These are phyloP conservation scores for Irena cyanogastra DNA, from an alignment of 2,113 vertebrate genomes.

Conservation along the genomic window DNA sequence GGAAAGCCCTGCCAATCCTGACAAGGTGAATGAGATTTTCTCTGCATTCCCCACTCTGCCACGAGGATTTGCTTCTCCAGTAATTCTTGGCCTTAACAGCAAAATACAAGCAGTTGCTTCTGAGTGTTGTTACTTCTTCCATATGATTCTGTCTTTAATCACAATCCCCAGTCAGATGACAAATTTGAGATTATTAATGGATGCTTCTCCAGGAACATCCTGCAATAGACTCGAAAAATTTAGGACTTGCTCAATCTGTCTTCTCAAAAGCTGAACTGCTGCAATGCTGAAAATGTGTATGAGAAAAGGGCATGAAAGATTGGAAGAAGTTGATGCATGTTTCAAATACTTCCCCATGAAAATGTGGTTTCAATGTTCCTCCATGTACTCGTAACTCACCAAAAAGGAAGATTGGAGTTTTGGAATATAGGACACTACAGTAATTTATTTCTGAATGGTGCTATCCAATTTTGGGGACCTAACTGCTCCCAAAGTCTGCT, in stretches of 20 bases:
- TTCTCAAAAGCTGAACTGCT: neutral
- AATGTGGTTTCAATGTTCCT: neutral
- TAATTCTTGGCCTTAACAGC: neutral
- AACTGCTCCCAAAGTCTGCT: neutral
- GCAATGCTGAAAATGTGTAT: neutral
- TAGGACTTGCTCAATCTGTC: neutral
- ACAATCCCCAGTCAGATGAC: neutral
- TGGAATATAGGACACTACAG: neutral
- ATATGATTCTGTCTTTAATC: neutral
- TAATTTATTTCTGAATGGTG: neutral
- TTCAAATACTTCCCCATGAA: neutral
- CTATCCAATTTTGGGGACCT: neutral
- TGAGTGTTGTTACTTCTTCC: neutral
- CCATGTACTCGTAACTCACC: neutral
- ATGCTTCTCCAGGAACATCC: neutral
- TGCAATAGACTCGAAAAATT: neutral
- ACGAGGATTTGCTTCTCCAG: neutral
- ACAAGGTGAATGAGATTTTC: neutral
- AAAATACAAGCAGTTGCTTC: neutral
- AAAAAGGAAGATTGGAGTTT: neutral
- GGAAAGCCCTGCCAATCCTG: neutral
- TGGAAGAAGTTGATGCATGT: neutral
- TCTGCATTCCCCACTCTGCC: neutral
- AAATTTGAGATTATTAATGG: neutral
- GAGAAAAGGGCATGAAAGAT: neutral